These are phyloP conservation scores for Ophion costatus DNA, from an alignment of 2,888 invertebrate genomes.

Conservation along the genomic window DNA sequence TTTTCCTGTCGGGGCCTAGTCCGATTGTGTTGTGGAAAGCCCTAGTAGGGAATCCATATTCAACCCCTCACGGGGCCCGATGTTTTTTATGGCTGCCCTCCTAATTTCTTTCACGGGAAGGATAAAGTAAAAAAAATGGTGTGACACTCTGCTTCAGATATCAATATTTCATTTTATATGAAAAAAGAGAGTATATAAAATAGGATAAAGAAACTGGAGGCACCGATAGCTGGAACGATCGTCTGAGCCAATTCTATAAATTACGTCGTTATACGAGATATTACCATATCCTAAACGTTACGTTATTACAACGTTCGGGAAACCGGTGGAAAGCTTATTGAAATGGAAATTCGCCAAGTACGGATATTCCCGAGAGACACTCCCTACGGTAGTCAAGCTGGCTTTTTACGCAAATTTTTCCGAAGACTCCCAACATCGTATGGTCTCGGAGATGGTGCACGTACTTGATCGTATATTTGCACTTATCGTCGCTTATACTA, in stretches of 20 bases:
- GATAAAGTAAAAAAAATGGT: too few species aligned
- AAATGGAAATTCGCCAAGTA: slow-evolving; percentile 46
- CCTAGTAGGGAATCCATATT: too few species aligned
- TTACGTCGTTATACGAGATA: neutral
- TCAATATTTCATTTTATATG: too few species aligned
- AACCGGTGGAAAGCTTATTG: slow-evolving; percentile 8
- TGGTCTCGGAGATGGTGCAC: slow-evolving; percentile 5
- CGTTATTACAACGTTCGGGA: neutral
- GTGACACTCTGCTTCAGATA: too few species aligned
- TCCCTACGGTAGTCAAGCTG: neutral
- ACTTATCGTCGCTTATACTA: slow-evolving; percentile 12
- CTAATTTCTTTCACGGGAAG: too few species aligned
- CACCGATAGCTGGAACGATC: neutral
- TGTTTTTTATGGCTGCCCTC: too few species aligned
- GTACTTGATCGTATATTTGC: neutral
- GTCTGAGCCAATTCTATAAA: neutral
- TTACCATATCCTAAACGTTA: neutral
- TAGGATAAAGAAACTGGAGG: neutral
- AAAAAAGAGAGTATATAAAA: neutral
- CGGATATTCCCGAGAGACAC: neutral
- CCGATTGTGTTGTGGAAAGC: too few species aligned
- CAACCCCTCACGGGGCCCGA: too few species aligned
- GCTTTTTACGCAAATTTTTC: slow-evolving; percentile 29
- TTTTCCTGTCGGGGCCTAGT: too few species aligned
- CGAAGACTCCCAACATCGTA: neutral